phyloP scores from a whole-genome alignment of 2,888 invertebrate species.

The Orthonychiurus folsomi region DNA sequence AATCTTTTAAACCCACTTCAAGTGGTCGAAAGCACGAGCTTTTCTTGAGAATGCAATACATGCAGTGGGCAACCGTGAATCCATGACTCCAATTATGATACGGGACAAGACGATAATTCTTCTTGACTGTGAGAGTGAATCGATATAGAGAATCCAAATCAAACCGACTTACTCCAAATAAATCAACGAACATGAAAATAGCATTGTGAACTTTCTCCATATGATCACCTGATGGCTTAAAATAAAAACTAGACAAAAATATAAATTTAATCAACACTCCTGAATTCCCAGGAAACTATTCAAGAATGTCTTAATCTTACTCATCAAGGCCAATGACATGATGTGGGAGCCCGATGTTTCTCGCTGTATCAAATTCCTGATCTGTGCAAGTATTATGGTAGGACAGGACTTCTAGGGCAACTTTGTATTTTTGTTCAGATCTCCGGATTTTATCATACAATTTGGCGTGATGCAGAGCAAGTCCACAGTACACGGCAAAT shows the following conservation, averaged over 20 bases:
- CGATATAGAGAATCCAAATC: conserved; percentile 59
- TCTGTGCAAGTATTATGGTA: conserved; percentile 66
- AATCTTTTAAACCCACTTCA: conserved; percentile 52
- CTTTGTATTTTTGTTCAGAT: conserved; percentile 72
- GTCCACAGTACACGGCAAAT: conserved; percentile 74
- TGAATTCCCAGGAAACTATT: conserved; percentile 10
- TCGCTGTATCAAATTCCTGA: conserved; percentile 52
- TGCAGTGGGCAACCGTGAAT: conserved; percentile 75
- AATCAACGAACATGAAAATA: conserved; percentile 64
- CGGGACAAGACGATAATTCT: conserved; percentile 58
- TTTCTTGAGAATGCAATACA: conserved; percentile 64
- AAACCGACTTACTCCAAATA: conserved; percentile 59
- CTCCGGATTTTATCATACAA: conserved; percentile 71
- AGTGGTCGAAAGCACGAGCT: conserved; percentile 51
- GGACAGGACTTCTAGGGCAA: conserved; percentile 65
- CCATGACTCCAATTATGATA: conserved; percentile 53
- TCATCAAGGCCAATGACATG: conserved; percentile 38
- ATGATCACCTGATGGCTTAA: conserved; percentile 61
- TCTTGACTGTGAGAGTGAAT: conserved; percentile 70
- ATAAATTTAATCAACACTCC: conserved; percentile 22
- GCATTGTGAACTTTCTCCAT: conserved; percentile 63
- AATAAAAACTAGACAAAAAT: conserved; percentile 50
- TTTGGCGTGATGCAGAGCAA: conserved; percentile 72
- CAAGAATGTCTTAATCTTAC: conserved; percentile 31
- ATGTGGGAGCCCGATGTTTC: conserved; percentile 28